phyloP scores from a whole-genome alignment of 2,113 vertebrate species.

The Telmatochromis sp. region DNA sequence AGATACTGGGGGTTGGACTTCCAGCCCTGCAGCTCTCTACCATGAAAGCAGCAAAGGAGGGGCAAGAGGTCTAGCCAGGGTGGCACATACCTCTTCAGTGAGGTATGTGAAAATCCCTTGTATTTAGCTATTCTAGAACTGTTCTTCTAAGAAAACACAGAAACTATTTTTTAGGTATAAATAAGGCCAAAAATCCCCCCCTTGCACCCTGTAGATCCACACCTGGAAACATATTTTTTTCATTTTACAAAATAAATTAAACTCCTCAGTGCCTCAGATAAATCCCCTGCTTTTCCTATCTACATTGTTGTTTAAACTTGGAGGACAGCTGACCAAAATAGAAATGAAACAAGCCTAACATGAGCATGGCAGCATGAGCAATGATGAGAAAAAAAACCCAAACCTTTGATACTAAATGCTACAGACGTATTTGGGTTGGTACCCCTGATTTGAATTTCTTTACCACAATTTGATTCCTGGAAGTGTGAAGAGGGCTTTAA shows the following conservation, averaged over 20 bases:
- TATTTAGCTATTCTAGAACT: background rate
- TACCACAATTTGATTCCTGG: background rate
- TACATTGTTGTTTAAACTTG: background rate
- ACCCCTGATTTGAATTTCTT: background rate
- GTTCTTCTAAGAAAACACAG: background rate
- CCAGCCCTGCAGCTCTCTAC: background rate
- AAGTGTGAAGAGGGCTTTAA: background rate
- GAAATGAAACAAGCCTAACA: background rate
- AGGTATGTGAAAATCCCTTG: background rate
- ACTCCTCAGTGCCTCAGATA: background rate
- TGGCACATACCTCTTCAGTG: background rate
- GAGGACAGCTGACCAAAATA: background rate
- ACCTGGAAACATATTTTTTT: rapidly evolving
- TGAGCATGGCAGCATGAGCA: background rate
- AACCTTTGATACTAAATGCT: background rate
- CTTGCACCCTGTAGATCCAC: background rate
- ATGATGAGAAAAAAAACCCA: rapidly evolving
- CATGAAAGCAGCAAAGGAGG: background rate
- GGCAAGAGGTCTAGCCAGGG: background rate
- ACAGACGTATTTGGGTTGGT: background rate
- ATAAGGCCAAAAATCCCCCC: background rate
- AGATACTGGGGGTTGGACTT: rapidly evolving
- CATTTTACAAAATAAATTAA: background rate
- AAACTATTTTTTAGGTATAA: background rate
- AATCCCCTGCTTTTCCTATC: rapidly evolving